phyloP scores from a whole-genome alignment of 2,888 invertebrate genomes.

The Gymnosoma rotundatum region DNA sequence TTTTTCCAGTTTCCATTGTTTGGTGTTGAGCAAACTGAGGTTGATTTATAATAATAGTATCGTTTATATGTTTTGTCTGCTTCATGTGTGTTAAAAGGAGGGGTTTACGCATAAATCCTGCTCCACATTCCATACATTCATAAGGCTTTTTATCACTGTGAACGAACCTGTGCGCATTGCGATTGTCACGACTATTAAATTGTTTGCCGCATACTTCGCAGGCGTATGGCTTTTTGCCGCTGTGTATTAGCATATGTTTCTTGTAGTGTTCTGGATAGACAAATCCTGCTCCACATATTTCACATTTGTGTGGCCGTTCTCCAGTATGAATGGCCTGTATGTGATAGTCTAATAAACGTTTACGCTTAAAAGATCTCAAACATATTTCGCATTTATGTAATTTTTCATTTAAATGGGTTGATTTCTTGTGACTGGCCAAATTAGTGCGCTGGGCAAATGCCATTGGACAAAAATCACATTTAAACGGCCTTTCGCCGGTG shows the following conservation, averaged over 20 bases:
- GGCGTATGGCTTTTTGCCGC: conserved; percentile 88
- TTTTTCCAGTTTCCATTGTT: conserved; percentile 66
- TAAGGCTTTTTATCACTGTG: conserved; percentile 94
- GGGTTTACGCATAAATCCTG: conserved; percentile 92
- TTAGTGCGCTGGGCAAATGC: conserved; percentile 92
- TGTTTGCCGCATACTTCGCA: conserved; percentile 93
- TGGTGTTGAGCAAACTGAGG: conserved; percentile 84
- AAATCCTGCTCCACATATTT: conserved; percentile 89
- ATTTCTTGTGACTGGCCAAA: conserved; percentile 90
- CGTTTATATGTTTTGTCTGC: conserved; percentile 85
- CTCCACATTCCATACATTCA: conserved; percentile 90
- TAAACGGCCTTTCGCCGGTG: conserved; percentile 90
- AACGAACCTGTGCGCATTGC: conserved; percentile 92
- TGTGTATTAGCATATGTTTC: conserved; percentile 88
- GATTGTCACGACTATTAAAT: conserved; percentile 92
- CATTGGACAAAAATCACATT: conserved; percentile 90
- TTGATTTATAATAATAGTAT: conserved; percentile 92
- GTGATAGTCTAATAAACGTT: conserved; percentile 89
- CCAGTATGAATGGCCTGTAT: conserved; percentile 91
- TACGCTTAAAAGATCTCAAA: conserved; percentile 87
- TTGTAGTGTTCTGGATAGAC: conserved; percentile 92
- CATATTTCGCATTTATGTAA: conserved; percentile 87
- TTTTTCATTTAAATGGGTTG: conserved; percentile 90
- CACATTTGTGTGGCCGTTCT: conserved; percentile 89
- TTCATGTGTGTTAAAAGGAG: conserved; percentile 89